Base-by-base conservation (phyloP, 2,888 invertebrate species). In the Dione juno region DNA sequence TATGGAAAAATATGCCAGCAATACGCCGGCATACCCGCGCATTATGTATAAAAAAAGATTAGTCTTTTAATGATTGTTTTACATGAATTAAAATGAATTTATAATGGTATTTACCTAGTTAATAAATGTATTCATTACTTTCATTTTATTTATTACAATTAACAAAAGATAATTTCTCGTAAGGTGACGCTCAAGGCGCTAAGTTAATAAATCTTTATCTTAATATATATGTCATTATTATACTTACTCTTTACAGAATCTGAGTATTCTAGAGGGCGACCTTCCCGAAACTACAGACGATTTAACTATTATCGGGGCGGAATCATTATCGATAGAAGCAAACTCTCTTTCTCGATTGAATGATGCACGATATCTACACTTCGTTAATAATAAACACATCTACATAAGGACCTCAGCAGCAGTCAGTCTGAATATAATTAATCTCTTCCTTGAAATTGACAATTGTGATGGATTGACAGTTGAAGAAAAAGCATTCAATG, bases 401-500 rank as follows among this genome's bases (percentile, higher is more conserved):
- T 86, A 94, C 48, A 90, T 96, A 74, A 93, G 93, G 77, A 91
- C 92, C 69, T 93, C 93, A 77, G 94, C 96, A 10, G 96, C 96
- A 76, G 90, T 94, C 79, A 94, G 94, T 79, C 84, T 95, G 66
- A 94, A 93, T 78, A 93, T 94, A 8, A 89, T 94, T 73, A 94
- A 94, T 85, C 93, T 95, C 50, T 90, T 94, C 70, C 87, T 96
- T 71, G 94, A 95, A 78, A 93, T 96, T 61, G 88, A 94, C 72
- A 90, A 94, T 78, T 95, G 95, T 85, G 93, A 94, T 77, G 84
- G 90, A 66, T 89, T 96, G 58, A 87, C 94, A 16, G 89, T 96
- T 69, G 95, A 95, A 84, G 94, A 94, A 75, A 93, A 92, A 74
- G 94, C 96, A 28, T 96, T 96, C 82, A 93, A 92, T 78, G 94